A percentile compares a stretch with the other conserved stretches of the same genome.
Conservation (phyloP, 92 coral and sea anemone species). For the Ricordea florida region DNA sequence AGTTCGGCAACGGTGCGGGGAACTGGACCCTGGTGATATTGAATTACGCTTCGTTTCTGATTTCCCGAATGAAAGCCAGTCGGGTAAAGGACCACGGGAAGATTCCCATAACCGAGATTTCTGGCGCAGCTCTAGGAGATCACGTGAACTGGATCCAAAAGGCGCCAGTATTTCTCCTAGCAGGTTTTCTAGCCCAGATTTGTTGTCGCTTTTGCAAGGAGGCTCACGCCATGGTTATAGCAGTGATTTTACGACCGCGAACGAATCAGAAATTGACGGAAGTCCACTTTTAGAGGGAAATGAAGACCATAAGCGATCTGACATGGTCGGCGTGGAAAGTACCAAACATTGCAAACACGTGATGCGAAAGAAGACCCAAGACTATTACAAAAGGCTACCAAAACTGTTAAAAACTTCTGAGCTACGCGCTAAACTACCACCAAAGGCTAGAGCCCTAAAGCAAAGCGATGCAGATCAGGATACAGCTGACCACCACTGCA, state of each 20-base stretch:
- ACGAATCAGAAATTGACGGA: neutral
- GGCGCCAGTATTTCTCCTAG: neutral
- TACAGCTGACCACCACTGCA: slow-evolving; percentile 62
- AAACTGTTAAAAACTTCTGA: slow-evolving; percentile 75
- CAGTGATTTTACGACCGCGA: slow-evolving; percentile 16
- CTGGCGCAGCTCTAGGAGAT: neutral
- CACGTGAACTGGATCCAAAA: neutral
- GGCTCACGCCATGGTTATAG: neutral
- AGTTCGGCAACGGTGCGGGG: neutral
- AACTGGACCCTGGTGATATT: slow-evolving; percentile 68
- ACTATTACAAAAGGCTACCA: slow-evolving; percentile 73
- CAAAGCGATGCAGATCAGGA: neutral
- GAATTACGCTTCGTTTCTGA: slow-evolving; percentile 48
- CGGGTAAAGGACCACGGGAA: neutral
- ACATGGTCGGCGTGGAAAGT: too few relatives aligned
- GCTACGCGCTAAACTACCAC: slow-evolving; percentile 59
- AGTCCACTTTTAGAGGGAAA: neutral
- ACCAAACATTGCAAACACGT: slow-evolving; percentile 75
- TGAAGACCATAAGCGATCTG: too few relatives aligned
- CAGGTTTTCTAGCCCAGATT: neutral
- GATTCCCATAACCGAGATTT: neutral
- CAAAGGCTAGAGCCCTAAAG: neutral
- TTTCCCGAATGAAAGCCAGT: neutral
- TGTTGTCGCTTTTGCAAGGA: neutral
- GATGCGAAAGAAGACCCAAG: slow-evolving; percentile 48